Evolutionary conservation across 1,140 invertebrate genomes (phyloP).

Genomic region (Orius insidiosus): DNA sequence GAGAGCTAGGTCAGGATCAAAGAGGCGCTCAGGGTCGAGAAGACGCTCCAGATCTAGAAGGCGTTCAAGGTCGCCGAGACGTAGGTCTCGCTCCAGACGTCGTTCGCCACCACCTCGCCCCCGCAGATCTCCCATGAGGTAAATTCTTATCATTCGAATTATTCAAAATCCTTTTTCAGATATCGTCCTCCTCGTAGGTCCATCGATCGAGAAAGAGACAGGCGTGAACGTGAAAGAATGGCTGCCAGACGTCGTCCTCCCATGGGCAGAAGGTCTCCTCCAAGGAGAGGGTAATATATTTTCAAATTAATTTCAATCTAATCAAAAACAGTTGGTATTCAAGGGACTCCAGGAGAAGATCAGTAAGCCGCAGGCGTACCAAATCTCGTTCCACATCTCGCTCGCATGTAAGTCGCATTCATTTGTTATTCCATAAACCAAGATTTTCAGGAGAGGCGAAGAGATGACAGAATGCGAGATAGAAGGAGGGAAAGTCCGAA

Average conservation of each 20-base stretch:
- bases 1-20: constrained; percentile 26
- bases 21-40: constrained; percentile 29
- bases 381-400: constrained; percentile 10
- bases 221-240: constrained; percentile 15
- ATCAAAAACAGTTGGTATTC: background rate
- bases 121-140: constrained; percentile 13
- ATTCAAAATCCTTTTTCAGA: constrained; percentile 10
- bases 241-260: background rate
- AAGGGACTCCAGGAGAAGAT: constrained; percentile 16
- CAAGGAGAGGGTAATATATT: constrained; percentile 13
- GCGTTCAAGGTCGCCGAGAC: constrained; percentile 24
- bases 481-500: background rate
- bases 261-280: constrained; percentile 8
- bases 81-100: constrained; percentile 12
- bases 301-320: background rate
- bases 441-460: background rate
- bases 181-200: constrained; percentile 22
- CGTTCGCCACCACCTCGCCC: constrained; percentile 6
- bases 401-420: background rate
- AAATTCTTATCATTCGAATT: constrained; percentile 9
- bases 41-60: constrained; percentile 29
- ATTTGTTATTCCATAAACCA: constrained; percentile 1
- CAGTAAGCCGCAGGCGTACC: constrained; percentile 8
- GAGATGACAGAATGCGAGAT: too few relatives aligned
- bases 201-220: constrained; percentile 19